A percentile compares a stretch with the other conserved stretches of the same genome.
Evolutionary conservation across 2,888 invertebrate species (phyloP).

Genomic region (Mesorhabditis spiculigera): DNA sequence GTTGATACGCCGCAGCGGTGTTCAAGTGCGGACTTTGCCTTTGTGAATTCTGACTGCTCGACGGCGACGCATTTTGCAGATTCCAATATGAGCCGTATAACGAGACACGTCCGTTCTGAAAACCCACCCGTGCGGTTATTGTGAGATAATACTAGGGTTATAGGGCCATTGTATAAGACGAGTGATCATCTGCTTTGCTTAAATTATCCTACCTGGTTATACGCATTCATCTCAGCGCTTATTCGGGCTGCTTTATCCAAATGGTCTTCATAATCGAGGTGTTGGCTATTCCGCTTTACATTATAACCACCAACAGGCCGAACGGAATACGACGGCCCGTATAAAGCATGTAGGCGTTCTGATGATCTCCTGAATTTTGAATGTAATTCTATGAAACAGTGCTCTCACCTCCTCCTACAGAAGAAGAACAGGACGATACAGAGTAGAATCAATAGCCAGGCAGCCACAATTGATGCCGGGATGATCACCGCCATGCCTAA

Average conservation of each 20-base stretch:
- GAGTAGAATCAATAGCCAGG: conserved; percentile 54
- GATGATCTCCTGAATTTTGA: conserved; percentile 21
- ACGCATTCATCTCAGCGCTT: conserved; percentile 28
- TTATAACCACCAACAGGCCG: conserved; percentile 33
- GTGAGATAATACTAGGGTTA: not conserved
- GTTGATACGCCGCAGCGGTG: not conserved
- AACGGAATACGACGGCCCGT: conserved; percentile 53
- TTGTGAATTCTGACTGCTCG: not conserved
- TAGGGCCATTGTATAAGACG: no score
- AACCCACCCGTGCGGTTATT: conserved; percentile 5
- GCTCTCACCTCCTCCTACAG: conserved; percentile 35
- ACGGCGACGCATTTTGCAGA: conserved; percentile 22
- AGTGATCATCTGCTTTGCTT: not conserved
- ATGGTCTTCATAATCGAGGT: conserved; percentile 55
- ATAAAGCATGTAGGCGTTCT: conserved; percentile 45
- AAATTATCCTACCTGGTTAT: conserved; percentile 19
- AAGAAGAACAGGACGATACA: conserved; percentile 54
- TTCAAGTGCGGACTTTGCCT: not conserved
- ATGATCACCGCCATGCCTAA: conserved; percentile 49
- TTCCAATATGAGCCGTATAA: conserved; percentile 58
- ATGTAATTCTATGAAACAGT: not conserved
- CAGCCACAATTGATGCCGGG: conserved; percentile 52
- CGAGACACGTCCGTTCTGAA: conserved; percentile 50
- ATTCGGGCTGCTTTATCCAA: conserved; percentile 54
- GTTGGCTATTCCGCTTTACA: conserved; percentile 20